These are phyloP conservation scores for Alligator sinensis DNA, from an alignment of 2,113 vertebrate species.

Conservation along the genomic window DNA sequence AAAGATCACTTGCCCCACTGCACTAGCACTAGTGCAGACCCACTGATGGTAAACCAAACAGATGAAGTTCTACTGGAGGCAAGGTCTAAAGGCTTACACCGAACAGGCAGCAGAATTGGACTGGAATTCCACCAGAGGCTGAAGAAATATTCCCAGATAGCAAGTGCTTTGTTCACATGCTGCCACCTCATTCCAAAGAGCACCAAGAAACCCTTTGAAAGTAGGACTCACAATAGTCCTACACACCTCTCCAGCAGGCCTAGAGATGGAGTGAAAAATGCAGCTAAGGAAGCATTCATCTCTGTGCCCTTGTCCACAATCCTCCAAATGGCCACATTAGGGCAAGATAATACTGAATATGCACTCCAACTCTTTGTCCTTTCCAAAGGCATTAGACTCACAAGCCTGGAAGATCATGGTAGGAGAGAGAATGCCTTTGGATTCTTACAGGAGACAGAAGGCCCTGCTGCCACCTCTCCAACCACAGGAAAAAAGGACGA, in stretches of 20 bases:
- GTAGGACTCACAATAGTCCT: fast-evolving
- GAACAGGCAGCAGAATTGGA: too few species aligned
- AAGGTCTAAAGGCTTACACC: not conserved
- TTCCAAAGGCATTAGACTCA: not conserved
- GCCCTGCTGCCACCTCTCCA: not conserved
- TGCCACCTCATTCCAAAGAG: not conserved
- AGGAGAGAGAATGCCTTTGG: not conserved
- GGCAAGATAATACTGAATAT: not conserved
- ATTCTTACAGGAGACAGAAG: not conserved
- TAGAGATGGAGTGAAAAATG: not conserved
- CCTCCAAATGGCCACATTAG: not conserved
- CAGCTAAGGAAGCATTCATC: not conserved
- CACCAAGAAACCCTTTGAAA: not conserved
- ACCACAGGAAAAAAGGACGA: not conserved
- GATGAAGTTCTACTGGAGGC: not conserved
- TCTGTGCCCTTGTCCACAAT: not conserved
- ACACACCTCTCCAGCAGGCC: not conserved
- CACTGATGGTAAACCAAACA: not conserved
- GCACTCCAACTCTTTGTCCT: not conserved
- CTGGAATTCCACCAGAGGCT: too few species aligned
- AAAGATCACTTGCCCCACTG: not conserved
- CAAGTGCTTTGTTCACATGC: too few species aligned
- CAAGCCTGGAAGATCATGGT: not conserved
- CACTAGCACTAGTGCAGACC: fast-evolving
- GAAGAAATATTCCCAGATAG: too few species aligned